Percentiles rank a stretch among this genome's conserved stretches.
Conservation (phyloP, 35 echinoderm and acorn worm species). For the Diadema setosum region DNA sequence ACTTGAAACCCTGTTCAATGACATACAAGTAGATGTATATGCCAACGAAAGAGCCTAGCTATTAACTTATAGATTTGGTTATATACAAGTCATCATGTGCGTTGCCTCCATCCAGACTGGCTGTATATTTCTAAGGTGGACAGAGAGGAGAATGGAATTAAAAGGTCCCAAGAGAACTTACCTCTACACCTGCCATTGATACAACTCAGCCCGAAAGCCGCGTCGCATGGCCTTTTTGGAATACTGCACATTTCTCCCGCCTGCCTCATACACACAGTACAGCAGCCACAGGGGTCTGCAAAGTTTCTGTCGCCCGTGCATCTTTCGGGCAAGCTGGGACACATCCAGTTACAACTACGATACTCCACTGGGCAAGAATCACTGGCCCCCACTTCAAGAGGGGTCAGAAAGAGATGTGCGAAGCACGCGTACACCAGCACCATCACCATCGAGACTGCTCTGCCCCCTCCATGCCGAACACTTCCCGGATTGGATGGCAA, state of each 20-base stretch:
- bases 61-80: too few relatives aligned
- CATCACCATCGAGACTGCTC: not conserved
- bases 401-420: not conserved
- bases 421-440: not conserved
- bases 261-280: constrained; percentile 80
- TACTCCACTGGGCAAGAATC: constrained; percentile 78
- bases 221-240: constrained; percentile 83
- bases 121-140: too few relatives aligned
- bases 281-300: constrained; percentile 82
- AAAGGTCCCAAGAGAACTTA: constrained; percentile 56
- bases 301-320: constrained; percentile 56
- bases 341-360: constrained; percentile 55
- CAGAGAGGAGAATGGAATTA: too few relatives aligned
- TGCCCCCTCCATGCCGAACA: not conserved
- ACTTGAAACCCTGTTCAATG: too few relatives aligned
- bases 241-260: constrained; percentile 71
- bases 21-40: too few relatives aligned
- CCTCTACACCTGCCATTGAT: constrained; percentile 75
- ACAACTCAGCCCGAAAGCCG: constrained; percentile 72
- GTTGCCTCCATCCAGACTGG: too few relatives aligned
- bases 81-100: too few relatives aligned
- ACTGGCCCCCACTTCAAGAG: not conserved
- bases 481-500: not conserved
- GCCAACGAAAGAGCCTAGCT: too few relatives aligned
- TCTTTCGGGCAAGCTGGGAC: constrained; percentile 47